Evolutionary conservation across 2,888 invertebrate species (phyloP).

Genomic region (Drosophila bunnanda): DNA sequence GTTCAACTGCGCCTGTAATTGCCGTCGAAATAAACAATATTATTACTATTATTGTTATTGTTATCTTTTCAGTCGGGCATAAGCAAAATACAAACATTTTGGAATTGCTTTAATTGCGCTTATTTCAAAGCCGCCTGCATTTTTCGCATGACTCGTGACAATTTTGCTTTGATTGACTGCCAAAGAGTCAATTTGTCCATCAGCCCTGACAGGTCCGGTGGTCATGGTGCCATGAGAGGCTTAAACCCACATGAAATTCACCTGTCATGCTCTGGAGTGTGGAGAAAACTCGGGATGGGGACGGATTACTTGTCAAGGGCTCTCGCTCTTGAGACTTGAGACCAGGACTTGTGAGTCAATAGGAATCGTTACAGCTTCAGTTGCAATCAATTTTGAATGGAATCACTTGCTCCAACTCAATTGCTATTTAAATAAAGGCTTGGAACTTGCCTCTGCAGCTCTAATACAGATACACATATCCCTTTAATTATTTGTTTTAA

Average conservation of each 20-base stretch:
- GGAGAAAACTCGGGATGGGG: background rate
- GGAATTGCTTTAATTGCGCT: slow-evolving; percentile 58
- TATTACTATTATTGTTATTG: slow-evolving; percentile 35
- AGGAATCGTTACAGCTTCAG: background rate
- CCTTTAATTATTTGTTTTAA: too few relatives aligned
- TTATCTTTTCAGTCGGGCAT: background rate
- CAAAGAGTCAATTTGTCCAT: slow-evolving; percentile 48
- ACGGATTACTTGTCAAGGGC: slow-evolving; percentile 8
- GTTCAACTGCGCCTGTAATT: slow-evolving; percentile 55
- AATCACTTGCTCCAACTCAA: background rate
- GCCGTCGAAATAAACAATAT: slow-evolving; percentile 58
- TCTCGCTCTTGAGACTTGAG: too few relatives aligned
- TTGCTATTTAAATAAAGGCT: background rate
- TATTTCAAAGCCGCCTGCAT: slow-evolving; percentile 49
- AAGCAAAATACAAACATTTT: slow-evolving; percentile 24
- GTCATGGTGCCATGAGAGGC: slow-evolving; percentile 20
- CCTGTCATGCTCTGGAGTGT: background rate
- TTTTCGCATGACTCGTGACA: slow-evolving; percentile 53
- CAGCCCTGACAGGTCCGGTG: slow-evolving; percentile 33
- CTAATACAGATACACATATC: background rate
- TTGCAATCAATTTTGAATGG: background rate
- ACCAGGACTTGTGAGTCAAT: background rate
- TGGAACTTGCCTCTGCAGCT: background rate
- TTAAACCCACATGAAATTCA: background rate
- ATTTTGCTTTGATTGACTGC: slow-evolving; percentile 47